Evolutionary conservation across 2,888 invertebrate species (phyloP).

Genomic region (Cylloceria caligata): DNA sequence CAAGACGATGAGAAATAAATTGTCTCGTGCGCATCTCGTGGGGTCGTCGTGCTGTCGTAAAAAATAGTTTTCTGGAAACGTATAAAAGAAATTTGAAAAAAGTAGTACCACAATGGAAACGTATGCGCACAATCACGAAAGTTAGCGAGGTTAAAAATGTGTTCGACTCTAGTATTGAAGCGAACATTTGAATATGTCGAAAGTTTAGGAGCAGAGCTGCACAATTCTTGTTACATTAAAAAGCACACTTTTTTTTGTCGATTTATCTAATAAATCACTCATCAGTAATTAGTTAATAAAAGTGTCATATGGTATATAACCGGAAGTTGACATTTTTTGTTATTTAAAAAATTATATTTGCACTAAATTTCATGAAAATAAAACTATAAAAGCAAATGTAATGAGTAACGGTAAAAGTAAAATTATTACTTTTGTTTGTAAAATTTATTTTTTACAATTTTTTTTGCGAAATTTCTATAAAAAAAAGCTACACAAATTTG

Average conservation of each 20-base stretch:
- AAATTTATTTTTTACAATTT: background rate
- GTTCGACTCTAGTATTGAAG: constrained; percentile 32
- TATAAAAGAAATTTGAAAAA: background rate
- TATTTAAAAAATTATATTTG: background rate
- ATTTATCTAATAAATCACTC: background rate
- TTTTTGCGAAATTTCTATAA: background rate
- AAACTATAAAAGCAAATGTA: background rate
- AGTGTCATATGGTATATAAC: too few relatives aligned
- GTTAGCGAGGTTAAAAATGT: constrained; percentile 35
- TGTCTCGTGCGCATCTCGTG: background rate
- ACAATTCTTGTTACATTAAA: background rate
- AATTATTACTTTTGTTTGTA: background rate
- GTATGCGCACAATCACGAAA: constrained; percentile 18
- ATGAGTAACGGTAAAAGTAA: background rate
- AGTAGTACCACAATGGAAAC: constrained; percentile 48
- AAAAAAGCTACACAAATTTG: too few relatives aligned
- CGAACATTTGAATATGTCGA: background rate
- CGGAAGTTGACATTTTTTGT: background rate
- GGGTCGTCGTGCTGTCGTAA: background rate
- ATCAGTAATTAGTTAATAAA: background rate
- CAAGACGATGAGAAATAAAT: constrained; percentile 20
- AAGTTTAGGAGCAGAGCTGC: background rate
- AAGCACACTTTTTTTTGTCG: background rate
- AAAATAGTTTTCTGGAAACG: constrained; percentile 32
- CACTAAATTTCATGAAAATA: background rate